Evolutionary conservation across 2,888 invertebrate species (phyloP), one percentile per base, ranked within the genome.

Genomic region (Cordilura impudica): DNA sequence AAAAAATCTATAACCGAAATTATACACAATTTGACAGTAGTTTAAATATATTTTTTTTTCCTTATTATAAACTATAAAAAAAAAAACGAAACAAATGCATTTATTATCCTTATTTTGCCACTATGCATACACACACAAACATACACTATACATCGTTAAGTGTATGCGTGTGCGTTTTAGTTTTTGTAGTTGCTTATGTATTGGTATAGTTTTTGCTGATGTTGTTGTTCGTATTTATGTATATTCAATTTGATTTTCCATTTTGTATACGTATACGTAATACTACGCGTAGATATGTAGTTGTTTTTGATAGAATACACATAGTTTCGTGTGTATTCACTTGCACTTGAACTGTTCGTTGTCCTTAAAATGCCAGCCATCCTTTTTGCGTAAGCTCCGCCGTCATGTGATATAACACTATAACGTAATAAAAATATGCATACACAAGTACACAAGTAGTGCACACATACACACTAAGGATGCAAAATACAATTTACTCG

Each of bases 301-400:
- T n/a, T 31, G n/a, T 39, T n/a, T 2, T 39, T 12, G 35, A n/a
- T 39, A n/a, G 12, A 16, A 47, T 19, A 39, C 61, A 66, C 53
- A 47, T 58, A 70, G 58, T 51, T 79, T 73, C 53, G 51, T 81
- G 78, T 78, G 72, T 77, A 75, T 61, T 75, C 78, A 56, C 72
- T 87, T 87, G 88, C 88, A 87, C 87, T 87, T 87, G 87, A 87
- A 88, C 88, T 86, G 83, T 72, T 79, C 2, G 54, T 84, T 87
- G 85, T 86, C 88, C 88, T 86, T 86, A 84, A 82, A 74, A 72
- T 29, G 75, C 51, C 79, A 79, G 81, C 83, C 83, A 83, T 88
- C 87, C 84, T 84, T 84, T 80, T 85, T 85, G 81, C 80, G 81
- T 79, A 72, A 72, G 53, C 70, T 69, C 66, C 65, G 58, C 67